Base-by-base conservation (phyloP, 2,113 vertebrate genomes). In the Dromiciops gliroides region DNA sequence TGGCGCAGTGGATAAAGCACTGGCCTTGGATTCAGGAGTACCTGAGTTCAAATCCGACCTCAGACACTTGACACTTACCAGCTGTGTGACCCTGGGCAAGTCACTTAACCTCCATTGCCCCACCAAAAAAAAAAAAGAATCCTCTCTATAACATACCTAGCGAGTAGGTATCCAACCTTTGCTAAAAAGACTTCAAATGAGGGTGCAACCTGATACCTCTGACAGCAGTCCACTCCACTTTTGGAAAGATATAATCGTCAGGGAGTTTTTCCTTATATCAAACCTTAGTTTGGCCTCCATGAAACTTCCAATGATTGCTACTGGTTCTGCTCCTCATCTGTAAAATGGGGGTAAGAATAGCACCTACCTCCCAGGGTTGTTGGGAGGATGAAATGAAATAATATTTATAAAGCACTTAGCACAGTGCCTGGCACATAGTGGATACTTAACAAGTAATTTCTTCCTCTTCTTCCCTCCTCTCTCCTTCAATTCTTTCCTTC, bases 391-490 rank as follows among this genome's bases (percentile, higher is more conserved):
- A 75, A 75, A n/a, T 75, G 31, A 75, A 1, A 75, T 75, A 37
- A 37, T 37, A n/a, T 75, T 75, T n/a, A n/a, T 75, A 19, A 75
- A 75, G 47, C 48, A 44, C 91, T 94, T 83, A 95, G 75, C 90
- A 88, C 83, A 83, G 19, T 83, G 44, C 22, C 89, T 2, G 22
- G 53, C 12, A 90, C 26, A 67, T 37, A 50, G 28, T 51, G 31
- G 53, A 48, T 56, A 90, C 50, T 90, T 52, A 96, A 92, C 44
- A 93, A 75, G 37, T 47, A 91, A 48, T 93, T 92, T 44, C n/a
- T 53, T 48, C 47, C 51, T 88, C n/a, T 90, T 48, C 48, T n/a
- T n/a, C 8, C 22, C 53, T 92, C 11, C 47, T 25, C 24, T 51
- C 26, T 9, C 8, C 26, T 26, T 28, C 8, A 26, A 12, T 90